A percentile compares a stretch with the other conserved stretches of the same genome.
These are phyloP conservation scores for Teleogryllus occipitalis DNA, from an alignment of 1,140 invertebrate species.

Conservation along the genomic window DNA sequence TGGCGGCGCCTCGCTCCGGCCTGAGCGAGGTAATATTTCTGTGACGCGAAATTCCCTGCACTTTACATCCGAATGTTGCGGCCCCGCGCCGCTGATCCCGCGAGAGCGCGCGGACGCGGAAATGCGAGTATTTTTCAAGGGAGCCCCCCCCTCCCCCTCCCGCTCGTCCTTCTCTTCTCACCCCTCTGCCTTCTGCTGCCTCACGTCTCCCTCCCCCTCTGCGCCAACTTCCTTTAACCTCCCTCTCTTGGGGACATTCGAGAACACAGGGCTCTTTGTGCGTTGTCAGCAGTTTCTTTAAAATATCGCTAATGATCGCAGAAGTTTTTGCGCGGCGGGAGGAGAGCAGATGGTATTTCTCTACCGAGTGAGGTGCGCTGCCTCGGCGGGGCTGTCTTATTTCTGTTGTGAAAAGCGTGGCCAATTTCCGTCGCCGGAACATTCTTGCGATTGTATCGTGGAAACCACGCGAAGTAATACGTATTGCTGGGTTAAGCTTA, in stretches of 20 bases:
- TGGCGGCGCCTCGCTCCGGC: background rate
- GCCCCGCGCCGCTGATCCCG: background rate
- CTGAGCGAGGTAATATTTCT: constrained; percentile 4
- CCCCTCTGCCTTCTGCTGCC: background rate
- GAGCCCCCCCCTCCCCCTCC: background rate
- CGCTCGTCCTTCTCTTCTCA: too few species aligned
- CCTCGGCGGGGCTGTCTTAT: background rate
- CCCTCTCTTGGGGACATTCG: background rate
- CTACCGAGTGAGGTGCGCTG: background rate
- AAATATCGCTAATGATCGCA: background rate
- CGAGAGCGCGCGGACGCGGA: background rate
- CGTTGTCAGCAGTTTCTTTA: constrained; percentile 4
- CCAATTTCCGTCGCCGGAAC: background rate
- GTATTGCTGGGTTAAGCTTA: too few species aligned
- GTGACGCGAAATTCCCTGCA: background rate
- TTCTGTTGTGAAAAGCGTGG: background rate
- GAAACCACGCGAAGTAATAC: background rate
- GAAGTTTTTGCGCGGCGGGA: background rate
- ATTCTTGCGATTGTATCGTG: background rate
- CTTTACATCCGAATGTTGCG: constrained; percentile 3
- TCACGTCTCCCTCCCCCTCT: background rate
- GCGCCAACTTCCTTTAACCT: background rate
- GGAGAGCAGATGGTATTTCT: background rate
- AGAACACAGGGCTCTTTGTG: background rate
- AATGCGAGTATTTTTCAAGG: constrained; percentile 1